Evolutionary conservation across 2,113 vertebrate species (phyloP).

Genomic region (Scartelaos histophorus): DNA sequence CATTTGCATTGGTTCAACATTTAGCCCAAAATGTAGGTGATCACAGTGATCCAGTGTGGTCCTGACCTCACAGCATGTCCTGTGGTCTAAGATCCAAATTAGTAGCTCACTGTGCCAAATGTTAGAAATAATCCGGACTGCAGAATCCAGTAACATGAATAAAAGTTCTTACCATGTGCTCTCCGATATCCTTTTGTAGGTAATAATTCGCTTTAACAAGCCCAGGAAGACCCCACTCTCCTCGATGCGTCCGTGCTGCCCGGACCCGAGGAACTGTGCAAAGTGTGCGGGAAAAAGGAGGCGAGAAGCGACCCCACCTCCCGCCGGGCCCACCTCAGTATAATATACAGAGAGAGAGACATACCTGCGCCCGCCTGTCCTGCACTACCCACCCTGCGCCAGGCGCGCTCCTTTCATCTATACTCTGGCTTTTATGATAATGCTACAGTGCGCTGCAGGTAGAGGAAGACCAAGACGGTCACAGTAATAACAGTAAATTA

Average conservation of each 20-base stretch:
- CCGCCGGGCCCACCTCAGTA: slow-evolving; percentile 24
- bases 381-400: not conserved
- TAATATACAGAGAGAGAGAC: too few species aligned
- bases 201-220: not conserved
- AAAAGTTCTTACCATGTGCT: slow-evolving; percentile 32
- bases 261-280: not conserved
- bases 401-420: not conserved
- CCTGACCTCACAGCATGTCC: not conserved
- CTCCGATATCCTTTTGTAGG: not conserved
- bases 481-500: not conserved
- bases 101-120: not conserved
- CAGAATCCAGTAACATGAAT: not conserved
- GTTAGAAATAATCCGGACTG: not conserved
- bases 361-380: slow-evolving; percentile 29
- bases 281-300: slow-evolving; percentile 2
- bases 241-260: slow-evolving; percentile 1
- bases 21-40: too few species aligned
- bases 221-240: not conserved
- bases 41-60: not conserved
- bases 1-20: not conserved
- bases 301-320: slow-evolving; percentile 45
- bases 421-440: not conserved
- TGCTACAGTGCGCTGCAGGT: too few species aligned
- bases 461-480: too few species aligned
- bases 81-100: not conserved